Conservation (phyloP, 2,113 vertebrate genomes). For the Tonatia bakeri region DNA sequence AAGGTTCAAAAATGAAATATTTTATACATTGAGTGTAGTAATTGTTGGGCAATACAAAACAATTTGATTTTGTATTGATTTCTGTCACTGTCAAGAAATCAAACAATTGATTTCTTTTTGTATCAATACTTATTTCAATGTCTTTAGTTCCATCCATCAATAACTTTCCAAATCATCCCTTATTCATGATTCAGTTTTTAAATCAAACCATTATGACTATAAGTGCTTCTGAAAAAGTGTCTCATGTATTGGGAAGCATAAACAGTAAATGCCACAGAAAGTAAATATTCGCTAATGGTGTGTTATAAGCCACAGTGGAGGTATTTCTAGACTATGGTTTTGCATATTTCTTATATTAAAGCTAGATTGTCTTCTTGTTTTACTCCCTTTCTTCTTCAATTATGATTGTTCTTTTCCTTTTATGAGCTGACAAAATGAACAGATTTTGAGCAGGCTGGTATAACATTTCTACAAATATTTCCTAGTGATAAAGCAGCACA, state of each 20-base stretch:
- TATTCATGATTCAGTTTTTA: neutral
- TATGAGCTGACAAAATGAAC: neutral
- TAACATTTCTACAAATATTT: neutral
- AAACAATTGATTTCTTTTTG: no score
- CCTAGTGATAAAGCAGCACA: neutral
- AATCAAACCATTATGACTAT: neutral
- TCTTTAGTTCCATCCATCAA: neutral
- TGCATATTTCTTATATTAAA: neutral
- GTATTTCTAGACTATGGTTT: neutral
- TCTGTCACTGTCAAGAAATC: no score
- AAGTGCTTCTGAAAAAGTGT: neutral
- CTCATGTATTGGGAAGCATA: neutral
- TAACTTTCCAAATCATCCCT: neutral
- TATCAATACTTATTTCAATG: neutral
- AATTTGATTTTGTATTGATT: no score
- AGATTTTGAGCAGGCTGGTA: neutral
- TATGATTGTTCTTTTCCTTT: neutral
- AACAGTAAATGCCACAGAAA: neutral
- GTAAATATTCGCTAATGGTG: neutral
- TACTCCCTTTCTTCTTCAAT: neutral
- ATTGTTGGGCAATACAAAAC: neutral
- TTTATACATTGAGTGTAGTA: neutral
- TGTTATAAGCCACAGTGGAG: neutral
- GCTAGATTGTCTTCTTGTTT: neutral
- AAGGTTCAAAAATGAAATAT: constrained; percentile 5